Percentiles rank a stretch among this genome's conserved stretches.
These are phyloP conservation scores for Tamias sibiricus DNA, from an alignment of 2,113 vertebrate species.

Conservation along the genomic window DNA sequence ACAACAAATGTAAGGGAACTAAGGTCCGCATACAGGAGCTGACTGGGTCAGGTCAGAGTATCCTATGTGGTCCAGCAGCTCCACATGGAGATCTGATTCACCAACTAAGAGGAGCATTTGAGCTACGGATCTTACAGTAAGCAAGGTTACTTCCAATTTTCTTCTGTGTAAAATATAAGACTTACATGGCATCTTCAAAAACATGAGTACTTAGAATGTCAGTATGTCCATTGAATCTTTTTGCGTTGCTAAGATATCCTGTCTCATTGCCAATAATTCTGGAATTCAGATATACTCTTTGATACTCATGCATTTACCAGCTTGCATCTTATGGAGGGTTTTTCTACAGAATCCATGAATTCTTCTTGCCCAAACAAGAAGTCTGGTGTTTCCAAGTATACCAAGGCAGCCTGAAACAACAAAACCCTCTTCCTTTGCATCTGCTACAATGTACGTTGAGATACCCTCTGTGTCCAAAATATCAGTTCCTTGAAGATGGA, in stretches of 20 bases:
- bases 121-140: not conserved
- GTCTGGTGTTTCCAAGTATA: not conserved
- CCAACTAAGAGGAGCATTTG: not conserved
- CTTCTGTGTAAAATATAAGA: not conserved
- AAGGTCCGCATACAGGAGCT: not conserved
- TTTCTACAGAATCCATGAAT: not conserved
- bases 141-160: not conserved
- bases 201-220: not conserved
- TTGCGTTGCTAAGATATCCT: not conserved
- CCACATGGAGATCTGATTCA: not conserved
- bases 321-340: not conserved
- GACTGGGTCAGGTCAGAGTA: too few species aligned
- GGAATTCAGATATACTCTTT: not conserved
- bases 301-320: not conserved
- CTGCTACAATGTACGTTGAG: not conserved
- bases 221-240: not conserved
- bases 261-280: not conserved
- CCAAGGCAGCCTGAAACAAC: not conserved
- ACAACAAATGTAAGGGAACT: not conserved
- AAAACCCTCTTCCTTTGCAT: not conserved
- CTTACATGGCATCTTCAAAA: not conserved
- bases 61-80: not conserved
- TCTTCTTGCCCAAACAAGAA: not conserved
- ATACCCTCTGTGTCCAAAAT: not conserved
- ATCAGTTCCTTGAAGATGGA: not conserved